phyloP scores from a whole-genome alignment of 2,113 vertebrate species.

The Calidris pugnax region DNA sequence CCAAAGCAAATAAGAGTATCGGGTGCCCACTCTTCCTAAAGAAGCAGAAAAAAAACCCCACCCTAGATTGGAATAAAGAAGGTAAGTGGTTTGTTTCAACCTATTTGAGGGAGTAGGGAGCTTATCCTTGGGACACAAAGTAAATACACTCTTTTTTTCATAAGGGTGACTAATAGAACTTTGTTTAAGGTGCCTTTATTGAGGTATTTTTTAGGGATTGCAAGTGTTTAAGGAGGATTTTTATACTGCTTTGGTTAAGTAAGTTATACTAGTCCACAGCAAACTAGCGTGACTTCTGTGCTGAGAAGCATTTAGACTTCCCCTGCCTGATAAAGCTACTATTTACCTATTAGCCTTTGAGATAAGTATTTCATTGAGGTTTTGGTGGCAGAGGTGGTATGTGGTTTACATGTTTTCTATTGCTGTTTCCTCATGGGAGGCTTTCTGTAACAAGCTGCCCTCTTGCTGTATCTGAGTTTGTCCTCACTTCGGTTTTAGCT shows the following conservation, averaged over 20 bases:
- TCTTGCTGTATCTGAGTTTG: neutral
- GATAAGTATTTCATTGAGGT: neutral
- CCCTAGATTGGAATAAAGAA: neutral
- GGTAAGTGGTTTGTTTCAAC: neutral
- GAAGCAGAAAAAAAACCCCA: neutral
- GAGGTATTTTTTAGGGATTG: neutral
- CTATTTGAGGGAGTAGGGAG: neutral
- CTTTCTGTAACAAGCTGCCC: neutral
- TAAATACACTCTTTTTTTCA: neutral
- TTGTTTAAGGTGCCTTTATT: neutral
- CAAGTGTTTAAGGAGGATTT: neutral
- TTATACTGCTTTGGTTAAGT: neutral
- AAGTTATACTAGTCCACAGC: neutral
- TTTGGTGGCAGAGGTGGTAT: neutral
- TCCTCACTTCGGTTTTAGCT: neutral
- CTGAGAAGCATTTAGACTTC: neutral
- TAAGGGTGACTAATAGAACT: neutral
- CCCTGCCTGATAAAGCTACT: neutral
- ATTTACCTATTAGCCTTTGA: neutral
- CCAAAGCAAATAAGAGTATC: neutral
- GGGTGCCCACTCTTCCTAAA: neutral
- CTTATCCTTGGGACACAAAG: neutral
- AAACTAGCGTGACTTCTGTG: neutral
- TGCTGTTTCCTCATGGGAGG: neutral
- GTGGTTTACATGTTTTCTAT: neutral